Evolutionary conservation across 1,140 invertebrate genomes (phyloP).

Genomic region (Hypsibius dujardini): DNA sequence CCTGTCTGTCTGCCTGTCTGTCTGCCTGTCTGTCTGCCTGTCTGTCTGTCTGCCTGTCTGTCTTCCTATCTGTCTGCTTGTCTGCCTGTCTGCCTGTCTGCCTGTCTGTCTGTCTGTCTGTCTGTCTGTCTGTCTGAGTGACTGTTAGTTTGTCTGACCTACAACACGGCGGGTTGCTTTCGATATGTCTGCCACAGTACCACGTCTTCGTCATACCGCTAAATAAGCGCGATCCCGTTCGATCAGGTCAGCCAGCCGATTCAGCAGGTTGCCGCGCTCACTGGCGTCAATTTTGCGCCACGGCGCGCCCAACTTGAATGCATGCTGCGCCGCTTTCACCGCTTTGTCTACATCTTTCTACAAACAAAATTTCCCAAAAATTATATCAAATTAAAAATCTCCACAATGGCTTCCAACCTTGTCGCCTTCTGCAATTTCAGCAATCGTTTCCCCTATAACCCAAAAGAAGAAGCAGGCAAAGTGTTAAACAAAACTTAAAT

Average conservation of each 20-base stretch:
- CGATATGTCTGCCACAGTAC: too few relatives aligned
- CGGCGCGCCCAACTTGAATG: slow-evolving; percentile 50
- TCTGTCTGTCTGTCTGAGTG: too few relatives aligned
- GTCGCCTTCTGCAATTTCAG: slow-evolving; percentile 56
- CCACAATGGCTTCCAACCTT: background rate
- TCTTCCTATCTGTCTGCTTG: too few relatives aligned
- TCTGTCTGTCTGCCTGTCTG: too few relatives aligned
- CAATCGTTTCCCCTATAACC: slow-evolving; percentile 60
- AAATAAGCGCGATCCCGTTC: slow-evolving; percentile 57
- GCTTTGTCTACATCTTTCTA: slow-evolving; percentile 55
- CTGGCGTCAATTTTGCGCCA: slow-evolving; percentile 85
- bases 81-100: too few relatives aligned
- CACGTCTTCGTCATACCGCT: slow-evolving; percentile 44
- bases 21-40: too few relatives aligned
- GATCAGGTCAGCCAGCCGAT: slow-evolving; percentile 61
- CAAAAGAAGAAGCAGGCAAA: too few relatives aligned
- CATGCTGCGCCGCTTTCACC: slow-evolving; percentile 61
- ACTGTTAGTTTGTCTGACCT: too few relatives aligned
- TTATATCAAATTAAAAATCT: background rate
- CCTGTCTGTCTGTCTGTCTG: too few relatives aligned
- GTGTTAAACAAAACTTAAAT: too few relatives aligned
- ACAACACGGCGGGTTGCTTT: too few relatives aligned
- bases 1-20: too few relatives aligned
- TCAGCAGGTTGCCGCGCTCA: slow-evolving; percentile 53
- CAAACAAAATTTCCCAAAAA: slow-evolving; percentile 14